phyloP scores from a whole-genome alignment of 2,113 vertebrate species.

The Turnix velox region DNA sequence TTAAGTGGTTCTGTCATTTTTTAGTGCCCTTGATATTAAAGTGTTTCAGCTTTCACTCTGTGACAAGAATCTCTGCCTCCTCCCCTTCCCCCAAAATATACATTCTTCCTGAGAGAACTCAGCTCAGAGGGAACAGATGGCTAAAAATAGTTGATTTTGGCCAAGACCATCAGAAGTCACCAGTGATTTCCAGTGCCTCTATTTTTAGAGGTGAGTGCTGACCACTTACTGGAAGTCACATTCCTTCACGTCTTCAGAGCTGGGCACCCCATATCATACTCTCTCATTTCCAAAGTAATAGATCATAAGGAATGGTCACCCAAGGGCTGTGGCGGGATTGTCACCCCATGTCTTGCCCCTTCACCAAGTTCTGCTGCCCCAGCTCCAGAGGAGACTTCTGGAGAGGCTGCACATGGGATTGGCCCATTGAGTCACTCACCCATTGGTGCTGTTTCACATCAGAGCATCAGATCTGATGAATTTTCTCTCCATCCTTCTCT shows the following conservation, averaged over 20 bases:
- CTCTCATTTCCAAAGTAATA: background rate
- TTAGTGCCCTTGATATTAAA: slow-evolving; percentile 53
- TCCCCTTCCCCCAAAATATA: slow-evolving; percentile 21
- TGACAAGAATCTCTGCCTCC: slow-evolving; percentile 24
- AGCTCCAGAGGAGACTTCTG: background rate
- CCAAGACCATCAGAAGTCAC: slow-evolving; percentile 36
- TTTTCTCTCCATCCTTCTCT: background rate
- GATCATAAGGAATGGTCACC: background rate
- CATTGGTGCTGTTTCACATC: rapidly evolving
- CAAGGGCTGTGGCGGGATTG: background rate
- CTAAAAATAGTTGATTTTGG: slow-evolving; percentile 59
- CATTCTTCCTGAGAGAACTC: slow-evolving; percentile 37
- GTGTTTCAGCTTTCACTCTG: slow-evolving; percentile 23
- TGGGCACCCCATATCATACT: background rate
- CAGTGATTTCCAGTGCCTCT: slow-evolving; percentile 39
- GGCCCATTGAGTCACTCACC: background rate
- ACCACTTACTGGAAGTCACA: slow-evolving; percentile 33
- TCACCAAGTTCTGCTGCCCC: background rate
- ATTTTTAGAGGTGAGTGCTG: slow-evolving; percentile 53
- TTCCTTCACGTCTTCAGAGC: background rate
- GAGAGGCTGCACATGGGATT: rapidly evolving
- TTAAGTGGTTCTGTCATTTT: slow-evolving; percentile 60
- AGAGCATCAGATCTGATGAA: background rate
- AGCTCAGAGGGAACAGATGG: slow-evolving; percentile 34
- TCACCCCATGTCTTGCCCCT: background rate